These are phyloP conservation scores for Lepus oiostolus DNA, from an alignment of 2,797 vertebrate genomes.

Conservation along the genomic window DNA sequence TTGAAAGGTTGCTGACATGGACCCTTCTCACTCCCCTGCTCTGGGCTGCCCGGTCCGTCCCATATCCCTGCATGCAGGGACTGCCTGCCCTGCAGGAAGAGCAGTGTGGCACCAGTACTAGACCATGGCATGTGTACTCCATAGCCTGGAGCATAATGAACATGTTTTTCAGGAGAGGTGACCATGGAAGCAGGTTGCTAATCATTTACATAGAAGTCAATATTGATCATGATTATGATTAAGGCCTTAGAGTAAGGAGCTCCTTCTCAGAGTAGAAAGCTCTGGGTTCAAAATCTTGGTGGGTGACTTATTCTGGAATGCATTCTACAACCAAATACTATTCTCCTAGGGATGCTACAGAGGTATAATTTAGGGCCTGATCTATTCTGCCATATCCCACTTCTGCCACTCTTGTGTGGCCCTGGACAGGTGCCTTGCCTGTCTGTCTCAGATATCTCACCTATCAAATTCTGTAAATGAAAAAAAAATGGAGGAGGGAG, in stretches of 20 bases:
- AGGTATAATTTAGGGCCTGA: background rate
- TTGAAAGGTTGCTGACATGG: constrained; percentile 32
- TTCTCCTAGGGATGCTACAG: background rate
- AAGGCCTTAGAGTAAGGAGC: background rate
- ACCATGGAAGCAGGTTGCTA: background rate
- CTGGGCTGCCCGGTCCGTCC: background rate
- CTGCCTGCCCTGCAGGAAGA: background rate
- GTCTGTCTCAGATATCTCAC: background rate
- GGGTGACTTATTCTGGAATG: background rate
- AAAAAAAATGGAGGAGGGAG: background rate
- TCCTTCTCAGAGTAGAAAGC: background rate
- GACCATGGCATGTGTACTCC: background rate
- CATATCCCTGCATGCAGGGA: background rate
- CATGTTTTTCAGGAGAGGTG: background rate
- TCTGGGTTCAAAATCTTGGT: background rate
- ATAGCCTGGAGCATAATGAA: background rate
- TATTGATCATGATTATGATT: background rate
- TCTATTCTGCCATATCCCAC: background rate
- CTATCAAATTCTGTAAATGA: background rate
- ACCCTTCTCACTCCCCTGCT: background rate
- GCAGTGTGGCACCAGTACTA: background rate
- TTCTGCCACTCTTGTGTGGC: background rate
- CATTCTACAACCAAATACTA: background rate
- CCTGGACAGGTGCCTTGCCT: background rate
- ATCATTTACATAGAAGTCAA: background rate